These are phyloP conservation scores for Ivindomyrus marchei DNA, from an alignment of 2,113 vertebrate genomes.

Conservation along the genomic window DNA sequence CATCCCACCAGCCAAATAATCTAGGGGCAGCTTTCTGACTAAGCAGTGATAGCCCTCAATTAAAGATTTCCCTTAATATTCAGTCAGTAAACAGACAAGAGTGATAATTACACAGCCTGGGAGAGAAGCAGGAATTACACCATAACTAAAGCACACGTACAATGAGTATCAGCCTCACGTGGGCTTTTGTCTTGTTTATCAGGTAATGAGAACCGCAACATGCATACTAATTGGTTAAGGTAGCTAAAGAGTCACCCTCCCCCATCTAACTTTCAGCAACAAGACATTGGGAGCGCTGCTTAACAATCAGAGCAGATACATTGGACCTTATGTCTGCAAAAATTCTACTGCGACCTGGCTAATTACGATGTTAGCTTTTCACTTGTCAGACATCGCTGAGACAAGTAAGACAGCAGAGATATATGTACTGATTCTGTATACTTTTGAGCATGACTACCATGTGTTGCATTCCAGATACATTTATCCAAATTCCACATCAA, in stretches of 20 bases:
- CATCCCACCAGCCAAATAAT: conserved; percentile 31
- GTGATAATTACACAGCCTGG: conserved; percentile 45
- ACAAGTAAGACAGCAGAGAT: neutral
- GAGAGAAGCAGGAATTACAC: conserved; percentile 40
- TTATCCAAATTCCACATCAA: neutral
- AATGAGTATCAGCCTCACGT: conserved; percentile 21
- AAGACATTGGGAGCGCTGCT: neutral
- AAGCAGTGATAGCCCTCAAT: conserved; percentile 28
- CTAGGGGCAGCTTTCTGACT: conserved; percentile 41
- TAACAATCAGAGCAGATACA: neutral
- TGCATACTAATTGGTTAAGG: neutral
- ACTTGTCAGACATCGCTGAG: neutral
- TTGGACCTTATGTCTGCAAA: neutral
- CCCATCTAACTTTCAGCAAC: neutral
- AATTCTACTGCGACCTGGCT: neutral
- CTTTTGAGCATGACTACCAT: neutral
- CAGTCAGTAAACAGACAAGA: conserved; percentile 52
- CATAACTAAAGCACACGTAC: conserved; percentile 25
- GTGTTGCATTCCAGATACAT: neutral
- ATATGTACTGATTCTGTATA: neutral
- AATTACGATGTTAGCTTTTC: neutral
- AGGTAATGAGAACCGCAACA: conserved; percentile 8
- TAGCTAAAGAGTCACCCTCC: neutral
- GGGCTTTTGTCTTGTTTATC: conserved; percentile 46
- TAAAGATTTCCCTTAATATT: conserved; percentile 48